A percentile compares a stretch with the other conserved stretches of the same genome.
Conservation (phyloP, 2,113 vertebrate species). For the Octodon degus region DNA sequence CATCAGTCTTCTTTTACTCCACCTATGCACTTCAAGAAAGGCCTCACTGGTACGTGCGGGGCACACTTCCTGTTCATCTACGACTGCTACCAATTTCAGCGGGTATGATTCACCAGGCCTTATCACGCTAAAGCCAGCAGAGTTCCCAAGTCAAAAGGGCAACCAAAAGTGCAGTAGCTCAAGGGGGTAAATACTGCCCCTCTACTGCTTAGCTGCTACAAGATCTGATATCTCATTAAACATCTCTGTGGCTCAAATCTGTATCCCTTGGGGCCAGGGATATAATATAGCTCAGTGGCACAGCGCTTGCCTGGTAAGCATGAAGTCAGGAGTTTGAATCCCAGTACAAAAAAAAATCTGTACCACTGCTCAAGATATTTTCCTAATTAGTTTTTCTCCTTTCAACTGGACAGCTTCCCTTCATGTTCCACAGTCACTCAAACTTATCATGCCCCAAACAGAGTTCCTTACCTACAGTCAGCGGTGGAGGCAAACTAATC, state of each 20-base stretch:
- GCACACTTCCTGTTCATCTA: not conserved
- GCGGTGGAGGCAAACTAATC: not conserved
- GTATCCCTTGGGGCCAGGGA: no score
- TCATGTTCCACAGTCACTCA: not conserved
- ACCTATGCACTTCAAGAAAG: not conserved
- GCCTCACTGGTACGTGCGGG: not conserved
- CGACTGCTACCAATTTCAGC: not conserved
- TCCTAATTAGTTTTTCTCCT: not conserved
- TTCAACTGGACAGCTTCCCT: not conserved
- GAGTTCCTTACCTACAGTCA: not conserved
- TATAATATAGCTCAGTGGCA: no score
- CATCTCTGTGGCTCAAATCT: not conserved
- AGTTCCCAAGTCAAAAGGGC: not conserved
- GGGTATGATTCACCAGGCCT: not conserved
- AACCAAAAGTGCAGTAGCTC: not conserved
- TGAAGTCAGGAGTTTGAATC: no score
- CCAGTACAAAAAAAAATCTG: not conserved
- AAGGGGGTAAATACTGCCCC: not conserved
- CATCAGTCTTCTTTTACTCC: not conserved
- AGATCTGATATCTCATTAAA: not conserved
- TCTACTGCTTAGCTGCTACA: not conserved
- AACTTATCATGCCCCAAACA: not conserved
- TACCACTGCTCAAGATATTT: not conserved
- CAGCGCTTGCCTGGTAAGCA: no score
- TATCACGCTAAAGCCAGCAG: not conserved